Evolutionary conservation across 1,140 invertebrate species (phyloP), one percentile per base, ranked within the genome.

Genomic region (Hyposmocoma kahamanoa): DNA sequence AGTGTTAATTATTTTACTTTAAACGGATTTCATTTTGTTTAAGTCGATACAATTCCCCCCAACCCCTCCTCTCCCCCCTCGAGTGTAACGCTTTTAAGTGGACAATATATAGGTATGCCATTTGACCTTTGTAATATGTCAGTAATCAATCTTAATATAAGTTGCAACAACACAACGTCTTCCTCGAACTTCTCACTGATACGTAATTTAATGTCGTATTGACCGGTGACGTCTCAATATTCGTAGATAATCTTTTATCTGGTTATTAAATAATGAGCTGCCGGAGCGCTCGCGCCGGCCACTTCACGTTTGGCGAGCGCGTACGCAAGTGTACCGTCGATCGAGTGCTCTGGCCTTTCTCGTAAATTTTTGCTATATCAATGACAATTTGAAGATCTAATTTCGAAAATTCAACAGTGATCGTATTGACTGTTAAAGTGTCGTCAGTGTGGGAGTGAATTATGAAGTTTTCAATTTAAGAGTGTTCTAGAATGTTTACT

Each of bases 201-300:
- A 66, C 58, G 61, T 67, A 82, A 79, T 70, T 82, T 67, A 67
- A 62, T 61, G 53, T 65, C 61, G 53, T 71, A 79, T 77, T 79
- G 76, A 71, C 74, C 69, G 78, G 82, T 76, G 76, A 72, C 76
- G 67, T 52, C 62, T 77, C 68, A 75, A 77, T 79, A n/a, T n/a
- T n/a, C n/a, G n/a, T n/a, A 82, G 78, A 76, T 84, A 80, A 80
- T 84, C 76, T 80, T 84, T 84, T 81, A 84, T 84, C 80, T 75
- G 72, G 50, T 68, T 75, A 84, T 81, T 82, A 80, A 82, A 75
- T 78, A 80, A 80, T 79, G 76, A 80, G 68, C 18, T 59, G 48
- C 46, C 54, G 56, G 42, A 50, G 57, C 60, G 62, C 17, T 10
- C 48, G 42, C 43, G 50, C 51, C 59, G 34, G 30, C 56, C 59